These are phyloP conservation scores for Pemphigus obesinymphae DNA, from an alignment of 1,140 invertebrate species.

Conservation along the genomic window DNA sequence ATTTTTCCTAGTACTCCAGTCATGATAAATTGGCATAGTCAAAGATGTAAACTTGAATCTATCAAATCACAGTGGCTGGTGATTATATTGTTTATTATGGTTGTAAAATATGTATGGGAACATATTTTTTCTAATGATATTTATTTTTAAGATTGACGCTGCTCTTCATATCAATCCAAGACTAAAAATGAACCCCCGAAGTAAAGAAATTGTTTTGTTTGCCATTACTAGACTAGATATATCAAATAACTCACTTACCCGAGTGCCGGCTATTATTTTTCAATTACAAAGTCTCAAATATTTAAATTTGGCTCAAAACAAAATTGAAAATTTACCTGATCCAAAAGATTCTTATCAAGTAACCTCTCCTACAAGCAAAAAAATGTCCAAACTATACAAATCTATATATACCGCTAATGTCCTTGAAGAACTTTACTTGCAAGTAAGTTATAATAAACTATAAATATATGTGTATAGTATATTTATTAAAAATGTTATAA, in stretches of 20 bases:
- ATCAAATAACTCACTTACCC: conserved; percentile 80
- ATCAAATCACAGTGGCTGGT: conserved; percentile 77
- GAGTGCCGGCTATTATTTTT: conserved; percentile 77
- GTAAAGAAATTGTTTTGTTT: conserved; percentile 69
- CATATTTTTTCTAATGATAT: not conserved
- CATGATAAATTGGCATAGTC: conserved; percentile 92
- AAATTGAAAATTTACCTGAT: conserved; percentile 67
- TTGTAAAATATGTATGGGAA: not conserved
- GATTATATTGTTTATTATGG: conserved; percentile 34
- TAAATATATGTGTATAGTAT: not conserved
- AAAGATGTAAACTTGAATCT: conserved; percentile 64
- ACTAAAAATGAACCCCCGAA: conserved; percentile 65
- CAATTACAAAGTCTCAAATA: conserved; percentile 71
- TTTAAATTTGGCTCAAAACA: conserved; percentile 83
- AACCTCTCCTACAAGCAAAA: conserved; percentile 41
- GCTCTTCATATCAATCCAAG: conserved; percentile 79
- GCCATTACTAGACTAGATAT: conserved; percentile 92
- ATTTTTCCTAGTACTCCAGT: conserved; percentile 81
- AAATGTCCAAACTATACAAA: conserved; percentile 42
- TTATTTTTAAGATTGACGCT: conserved; percentile 58
- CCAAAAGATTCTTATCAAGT: conserved; percentile 49
- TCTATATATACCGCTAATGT: conserved; percentile 63
- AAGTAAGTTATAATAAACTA: conserved; percentile 47
- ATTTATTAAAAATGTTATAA: not conserved
- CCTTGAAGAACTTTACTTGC: conserved; percentile 78